Conservation (phyloP, 1,140 invertebrate genomes). For the Panagrolaimus sp. region DNA sequence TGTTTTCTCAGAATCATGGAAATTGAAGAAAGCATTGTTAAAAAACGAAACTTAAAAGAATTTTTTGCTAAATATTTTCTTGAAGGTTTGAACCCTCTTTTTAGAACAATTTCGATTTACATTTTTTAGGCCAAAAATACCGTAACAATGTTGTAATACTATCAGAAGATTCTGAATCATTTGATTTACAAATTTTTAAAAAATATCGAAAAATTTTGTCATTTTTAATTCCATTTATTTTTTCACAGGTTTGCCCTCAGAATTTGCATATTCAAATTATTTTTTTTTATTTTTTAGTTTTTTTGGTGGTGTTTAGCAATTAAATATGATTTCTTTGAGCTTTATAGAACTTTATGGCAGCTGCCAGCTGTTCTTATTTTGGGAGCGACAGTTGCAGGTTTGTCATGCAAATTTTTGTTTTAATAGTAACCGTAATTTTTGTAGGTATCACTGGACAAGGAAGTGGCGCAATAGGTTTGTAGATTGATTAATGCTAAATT, state of each 20-base stretch:
- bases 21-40: too few relatives aligned
- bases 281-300: constrained; percentile 14
- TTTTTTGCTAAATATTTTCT: too few relatives aligned
- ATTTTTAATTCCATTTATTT: constrained; percentile 38
- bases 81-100: too few relatives aligned
- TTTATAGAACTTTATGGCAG: constrained; percentile 30
- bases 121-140: too few relatives aligned
- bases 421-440: neutral
- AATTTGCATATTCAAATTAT: too few relatives aligned
- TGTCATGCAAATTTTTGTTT: neutral
- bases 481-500: too few relatives aligned
- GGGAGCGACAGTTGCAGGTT: constrained; percentile 40
- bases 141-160: too few relatives aligned
- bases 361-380: constrained; percentile 50
- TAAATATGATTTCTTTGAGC: constrained; percentile 36
- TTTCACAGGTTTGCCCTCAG: constrained; percentile 11
- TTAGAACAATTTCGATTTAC: too few relatives aligned
- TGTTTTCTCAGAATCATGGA: too few relatives aligned
- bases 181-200: too few relatives aligned
- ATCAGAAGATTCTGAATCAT: too few relatives aligned
- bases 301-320: constrained; percentile 44
- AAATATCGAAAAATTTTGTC: constrained; percentile 15
- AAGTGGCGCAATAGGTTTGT: constrained; percentile 41
- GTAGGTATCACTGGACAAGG: constrained; percentile 52
- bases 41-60: too few relatives aligned